Evolutionary conservation across 92 coral and sea anemone genomes (phyloP).

Genomic region (Phenganax marumi): DNA sequence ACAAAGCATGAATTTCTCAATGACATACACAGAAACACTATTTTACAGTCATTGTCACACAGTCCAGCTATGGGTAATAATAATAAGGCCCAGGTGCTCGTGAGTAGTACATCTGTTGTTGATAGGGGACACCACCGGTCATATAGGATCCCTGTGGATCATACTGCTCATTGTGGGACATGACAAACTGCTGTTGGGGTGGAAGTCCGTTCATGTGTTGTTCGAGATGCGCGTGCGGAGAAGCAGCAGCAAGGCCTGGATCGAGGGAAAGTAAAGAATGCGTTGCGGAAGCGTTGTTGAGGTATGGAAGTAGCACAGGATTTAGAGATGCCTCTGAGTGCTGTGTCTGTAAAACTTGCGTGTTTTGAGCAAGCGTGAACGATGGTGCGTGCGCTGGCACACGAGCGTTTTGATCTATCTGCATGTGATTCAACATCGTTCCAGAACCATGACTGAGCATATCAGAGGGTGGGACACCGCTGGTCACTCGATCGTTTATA

Average conservation of each 20-base stretch:
- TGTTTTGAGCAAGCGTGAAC: constrained; percentile 2
- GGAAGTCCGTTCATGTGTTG: constrained; percentile 42
- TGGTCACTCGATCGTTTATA: neutral
- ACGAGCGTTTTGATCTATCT: constrained; percentile 27
- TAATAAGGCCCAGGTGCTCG: constrained; percentile 76
- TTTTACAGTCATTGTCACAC: constrained; percentile 9
- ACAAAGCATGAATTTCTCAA: neutral
- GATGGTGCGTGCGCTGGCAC: constrained; percentile 17
- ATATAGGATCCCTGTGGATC: constrained; percentile 43
- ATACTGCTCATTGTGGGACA: constrained; percentile 26
- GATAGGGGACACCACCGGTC: constrained; percentile 47
- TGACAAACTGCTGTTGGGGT: constrained; percentile 30
- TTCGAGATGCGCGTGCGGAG: constrained; percentile 22
- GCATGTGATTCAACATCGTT: constrained; percentile 31
- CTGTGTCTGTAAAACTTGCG: constrained; percentile 36
- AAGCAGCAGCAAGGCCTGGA: constrained; percentile 1
- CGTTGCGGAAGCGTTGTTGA: constrained; percentile 19
- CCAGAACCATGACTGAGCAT: constrained; percentile 38
- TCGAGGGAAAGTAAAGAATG: constrained; percentile 39
- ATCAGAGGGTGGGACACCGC: constrained; percentile 31
- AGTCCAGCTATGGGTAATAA: constrained; percentile 81
- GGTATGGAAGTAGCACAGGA: constrained; percentile 33
- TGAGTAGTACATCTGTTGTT: constrained; percentile 81
- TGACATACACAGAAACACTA: constrained; percentile 12
- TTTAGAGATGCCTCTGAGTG: constrained; percentile 4